Evolutionary conservation across 2,113 vertebrate species (phyloP), one percentile per base, ranked within the genome.

Genomic region (Archocentrus centrarchus): DNA sequence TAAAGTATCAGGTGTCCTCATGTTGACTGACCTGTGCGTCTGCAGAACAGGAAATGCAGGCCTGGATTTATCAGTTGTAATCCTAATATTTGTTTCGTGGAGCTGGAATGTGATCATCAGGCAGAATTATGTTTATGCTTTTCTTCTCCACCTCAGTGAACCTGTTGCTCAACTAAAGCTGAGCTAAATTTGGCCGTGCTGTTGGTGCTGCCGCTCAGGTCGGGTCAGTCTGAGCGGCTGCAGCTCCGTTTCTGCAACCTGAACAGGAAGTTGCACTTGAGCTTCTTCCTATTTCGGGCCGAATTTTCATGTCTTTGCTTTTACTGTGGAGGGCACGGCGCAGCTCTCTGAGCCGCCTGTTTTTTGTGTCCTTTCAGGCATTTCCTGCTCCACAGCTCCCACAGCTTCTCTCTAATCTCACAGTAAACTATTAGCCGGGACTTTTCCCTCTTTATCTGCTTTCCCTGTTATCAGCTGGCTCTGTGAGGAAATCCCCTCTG

Each of bases 321-420:
- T 73, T 73, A 20, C 24, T 0, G 20, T 53, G 2, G 1, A 6
- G 66, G 24, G 5, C 2, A 5, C 0, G 5, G 41, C 1, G 17
- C 66, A 32, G 44, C 44, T 32, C 24, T 20, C 15, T 73, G 22
- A 32, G 15, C 13, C 0, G 0, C 0, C 0, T 35, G 18, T 55
- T 73, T 8, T 27, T n/a, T 35, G 18, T 14, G 18, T 73, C 27
- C 27, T 32, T 55, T 73, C 68, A 55, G 68, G 47, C 27, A n/a
- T 55, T 73, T 55, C 68, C 68, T 73, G 68, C 68, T 73, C 66
- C 3, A 6, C 44, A 3, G 44, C 17, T 20, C 44, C 44, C 0
- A 11, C 44, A 53, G 17, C 53, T 44, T 32, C 20, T 55, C 68
- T 55, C 68, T 73, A 30, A 35, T 30, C 68, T 73, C 1, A n/a